phyloP scores from a whole-genome alignment of 2,888 invertebrate species.

The Argyresthia albistria region DNA sequence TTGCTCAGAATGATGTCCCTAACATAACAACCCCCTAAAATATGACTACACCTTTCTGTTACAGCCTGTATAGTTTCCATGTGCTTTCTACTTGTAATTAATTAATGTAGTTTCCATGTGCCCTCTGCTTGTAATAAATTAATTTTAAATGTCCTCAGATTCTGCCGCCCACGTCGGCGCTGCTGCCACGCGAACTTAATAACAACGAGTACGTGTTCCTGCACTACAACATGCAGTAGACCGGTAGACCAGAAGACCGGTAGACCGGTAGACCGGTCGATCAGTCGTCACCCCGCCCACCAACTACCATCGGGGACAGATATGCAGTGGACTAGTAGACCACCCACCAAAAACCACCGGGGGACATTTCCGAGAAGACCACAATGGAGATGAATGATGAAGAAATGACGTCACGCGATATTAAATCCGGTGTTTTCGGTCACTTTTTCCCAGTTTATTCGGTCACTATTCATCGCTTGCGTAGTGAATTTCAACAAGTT shows the following conservation, averaged over 20 bases:
- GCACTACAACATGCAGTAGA: conserved; percentile 61
- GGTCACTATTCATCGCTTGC: background rate
- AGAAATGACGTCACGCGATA: background rate
- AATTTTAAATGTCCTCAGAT: conserved; percentile 29
- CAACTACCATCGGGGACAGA: too few relatives aligned
- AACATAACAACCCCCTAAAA: too few relatives aligned
- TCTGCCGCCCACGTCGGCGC: conserved; percentile 84
- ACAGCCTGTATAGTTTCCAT: too few relatives aligned
- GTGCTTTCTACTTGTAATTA: too few relatives aligned
- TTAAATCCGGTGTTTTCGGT: background rate
- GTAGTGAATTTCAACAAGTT: conserved; percentile 1
- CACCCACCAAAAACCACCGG: background rate
- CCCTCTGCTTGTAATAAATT: too few relatives aligned
- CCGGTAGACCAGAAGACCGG: background rate
- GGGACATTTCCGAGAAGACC: too few relatives aligned
- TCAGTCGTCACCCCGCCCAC: background rate
- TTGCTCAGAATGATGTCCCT: too few relatives aligned
- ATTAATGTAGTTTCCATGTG: too few relatives aligned
- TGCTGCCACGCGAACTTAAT: conserved; percentile 62
- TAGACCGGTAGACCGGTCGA: background rate
- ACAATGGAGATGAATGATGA: too few relatives aligned
- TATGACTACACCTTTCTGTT: too few relatives aligned
- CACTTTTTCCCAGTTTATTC: background rate
- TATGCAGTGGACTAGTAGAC: too few relatives aligned
- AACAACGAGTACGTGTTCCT: conserved; percentile 71